Percentiles rank a stretch among this genome's conserved stretches.
These are phyloP conservation scores for Andricus grossulariae DNA, from an alignment of 1,140 invertebrate species.

Conservation along the genomic window DNA sequence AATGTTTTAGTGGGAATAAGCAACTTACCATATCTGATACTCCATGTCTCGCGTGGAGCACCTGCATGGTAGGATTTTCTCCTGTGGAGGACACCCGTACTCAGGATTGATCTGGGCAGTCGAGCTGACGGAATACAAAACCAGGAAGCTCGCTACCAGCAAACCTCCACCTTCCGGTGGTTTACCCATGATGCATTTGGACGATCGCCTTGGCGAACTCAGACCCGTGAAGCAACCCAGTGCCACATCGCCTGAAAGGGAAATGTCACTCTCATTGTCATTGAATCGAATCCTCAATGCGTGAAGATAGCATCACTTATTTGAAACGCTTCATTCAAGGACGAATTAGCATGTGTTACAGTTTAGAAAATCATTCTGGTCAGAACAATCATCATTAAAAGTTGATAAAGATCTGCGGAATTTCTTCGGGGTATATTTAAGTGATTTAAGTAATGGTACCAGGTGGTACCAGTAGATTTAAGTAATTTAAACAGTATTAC, in stretches of 20 bases:
- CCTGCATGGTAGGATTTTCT: constrained; percentile 81
- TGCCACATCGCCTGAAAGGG: constrained; percentile 52
- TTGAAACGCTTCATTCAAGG: constrained; percentile 2
- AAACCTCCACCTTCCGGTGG: constrained; percentile 65
- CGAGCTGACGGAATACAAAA: constrained; percentile 47
- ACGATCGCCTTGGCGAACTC: constrained; percentile 46
- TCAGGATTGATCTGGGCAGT: constrained; percentile 61
- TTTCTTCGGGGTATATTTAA: no score
- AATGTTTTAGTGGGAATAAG: background rate
- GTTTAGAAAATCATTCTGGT: background rate
- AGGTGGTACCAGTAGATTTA: no score
- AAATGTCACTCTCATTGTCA: constrained; percentile 49
- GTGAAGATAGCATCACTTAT: constrained; percentile 15
- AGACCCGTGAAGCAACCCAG: constrained; percentile 36
- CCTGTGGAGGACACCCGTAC: constrained; percentile 79
- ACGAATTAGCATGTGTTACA: constrained; percentile 19
- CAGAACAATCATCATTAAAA: background rate
- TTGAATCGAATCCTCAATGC: constrained; percentile 37
- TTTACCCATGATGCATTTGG: constrained; percentile 71
- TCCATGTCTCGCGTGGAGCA: constrained; percentile 81
- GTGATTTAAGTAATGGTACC: no score
- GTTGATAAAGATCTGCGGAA: no score
- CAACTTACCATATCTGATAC: constrained; percentile 81
- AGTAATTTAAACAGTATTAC: no score
- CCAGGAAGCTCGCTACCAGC: constrained; percentile 56